Conservation (phyloP, 2,797 vertebrate genomes). For the Hephaestus fuliginosus region DNA sequence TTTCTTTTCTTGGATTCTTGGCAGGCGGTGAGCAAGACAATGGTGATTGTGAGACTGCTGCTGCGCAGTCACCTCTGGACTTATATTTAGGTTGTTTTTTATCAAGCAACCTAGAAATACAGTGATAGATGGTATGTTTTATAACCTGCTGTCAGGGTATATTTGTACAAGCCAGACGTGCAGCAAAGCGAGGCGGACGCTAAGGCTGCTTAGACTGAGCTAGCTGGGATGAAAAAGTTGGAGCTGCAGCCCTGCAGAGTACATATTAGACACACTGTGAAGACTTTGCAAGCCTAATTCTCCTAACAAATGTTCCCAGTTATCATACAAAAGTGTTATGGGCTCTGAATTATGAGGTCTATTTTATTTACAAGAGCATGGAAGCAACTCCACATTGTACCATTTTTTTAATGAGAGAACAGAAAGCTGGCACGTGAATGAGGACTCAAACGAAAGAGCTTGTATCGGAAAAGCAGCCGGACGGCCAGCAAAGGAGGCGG, state of each 20-base stretch:
- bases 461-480: not conserved
- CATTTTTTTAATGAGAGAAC: not conserved
- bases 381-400: not conserved
- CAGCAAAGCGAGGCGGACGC: conserved; percentile 4
- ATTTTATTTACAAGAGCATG: not conserved
- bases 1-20: not conserved
- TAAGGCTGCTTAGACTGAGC: conserved; percentile 1
- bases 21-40: not conserved
- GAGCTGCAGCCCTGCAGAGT: no score
- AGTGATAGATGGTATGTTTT: conserved; percentile 5
- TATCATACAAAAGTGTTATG: not conserved
- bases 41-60: not conserved
- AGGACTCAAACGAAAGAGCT: not conserved
- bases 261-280: no score
- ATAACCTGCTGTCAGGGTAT: conserved; percentile 13
- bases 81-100: conserved; percentile 8
- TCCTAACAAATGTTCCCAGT: not conserved
- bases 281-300: not conserved
- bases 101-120: conserved; percentile 10
- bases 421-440: not conserved
- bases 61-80: not conserved
- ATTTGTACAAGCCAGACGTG: conserved; percentile 13
- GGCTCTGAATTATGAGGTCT: not conserved
- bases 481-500: not conserved
- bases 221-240: not conserved